These are phyloP conservation scores for Hyaena hyaena DNA, from an alignment of 2,113 vertebrate species.

Conservation along the genomic window DNA sequence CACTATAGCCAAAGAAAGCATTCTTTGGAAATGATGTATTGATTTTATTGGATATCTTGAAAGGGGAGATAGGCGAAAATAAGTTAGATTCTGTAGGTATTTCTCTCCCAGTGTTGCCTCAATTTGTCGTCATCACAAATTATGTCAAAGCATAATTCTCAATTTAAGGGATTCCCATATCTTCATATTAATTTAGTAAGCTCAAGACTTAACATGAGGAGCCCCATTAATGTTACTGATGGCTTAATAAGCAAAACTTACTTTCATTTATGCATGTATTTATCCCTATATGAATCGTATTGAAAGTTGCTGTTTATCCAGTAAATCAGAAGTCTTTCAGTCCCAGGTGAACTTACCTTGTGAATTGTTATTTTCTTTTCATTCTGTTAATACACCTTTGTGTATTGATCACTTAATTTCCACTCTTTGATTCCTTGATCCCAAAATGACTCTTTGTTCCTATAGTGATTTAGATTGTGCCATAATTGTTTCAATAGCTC, in stretches of 20 bases:
- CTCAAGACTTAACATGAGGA: background rate
- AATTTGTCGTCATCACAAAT: background rate
- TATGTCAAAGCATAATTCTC: background rate
- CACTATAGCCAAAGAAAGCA: background rate
- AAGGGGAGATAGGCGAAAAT: background rate
- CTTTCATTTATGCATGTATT: background rate
- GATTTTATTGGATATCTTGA: background rate
- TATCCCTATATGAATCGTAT: background rate
- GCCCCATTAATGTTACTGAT: background rate
- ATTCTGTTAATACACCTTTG: background rate
- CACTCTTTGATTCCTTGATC: background rate
- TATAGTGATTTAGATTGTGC: background rate
- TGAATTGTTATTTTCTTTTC: background rate
- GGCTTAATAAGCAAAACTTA: background rate
- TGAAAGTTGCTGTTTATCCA: background rate
- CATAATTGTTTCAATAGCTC: slow-evolving; percentile 41
- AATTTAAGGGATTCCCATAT: background rate
- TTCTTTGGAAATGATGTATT: background rate
- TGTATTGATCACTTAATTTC: background rate
- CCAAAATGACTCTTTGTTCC: background rate
- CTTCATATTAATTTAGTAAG: background rate
- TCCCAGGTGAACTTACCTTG: background rate
- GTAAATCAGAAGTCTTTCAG: background rate
- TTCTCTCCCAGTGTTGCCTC: background rate
- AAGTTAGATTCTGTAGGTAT: background rate